Evolutionary conservation across 2,113 vertebrate species (phyloP), one percentile per base, ranked within the genome.

Genomic region (Semnornis frantzii): DNA sequence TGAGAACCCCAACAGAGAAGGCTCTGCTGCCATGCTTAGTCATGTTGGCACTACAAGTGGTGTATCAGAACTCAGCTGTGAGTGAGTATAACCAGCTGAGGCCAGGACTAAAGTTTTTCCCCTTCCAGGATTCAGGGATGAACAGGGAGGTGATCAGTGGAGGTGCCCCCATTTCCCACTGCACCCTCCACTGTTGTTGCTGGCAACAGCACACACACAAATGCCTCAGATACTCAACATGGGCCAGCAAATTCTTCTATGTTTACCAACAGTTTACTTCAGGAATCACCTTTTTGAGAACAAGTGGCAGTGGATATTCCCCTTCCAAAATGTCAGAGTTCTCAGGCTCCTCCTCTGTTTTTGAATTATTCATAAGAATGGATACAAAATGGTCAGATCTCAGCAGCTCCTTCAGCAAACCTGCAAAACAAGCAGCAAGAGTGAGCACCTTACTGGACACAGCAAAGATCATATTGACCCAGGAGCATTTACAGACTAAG

Each of bases 261-360:
- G 0, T 57, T 54, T 62, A 62, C 28, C 2, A 18, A 37, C 24
- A 92, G 80, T 24, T 83, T 44, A 42, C 64, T 91, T 82, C 62
- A 80, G 34, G 34, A 90, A 82, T 84, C 95, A 99, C 99, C 98
- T 99, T 99, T 98, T 99, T 99, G 88, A 99, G 97, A 84, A 98
- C 94, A 94, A 99, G 98, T 65, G 99, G 99, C 89, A 99, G 95
- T 72, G 97, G 97, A 96, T 97, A 97, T 90, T 97, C 97, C 90
- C 96, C 93, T 68, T 94, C 89, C 59, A 93, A 79, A 19, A 89
- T 27, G 11, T 96, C 74, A 7, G 82, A 75, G 72, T 84, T 92
- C 82, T 97, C 96, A 72, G 90, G 34, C 72, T 93, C 90, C 87
- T 93, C 97, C 37, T 50, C 89, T 52, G 85, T 58, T 17, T 48